phyloP scores from a whole-genome alignment of 2,113 vertebrate species.

The Atlantisia rogersi region DNA sequence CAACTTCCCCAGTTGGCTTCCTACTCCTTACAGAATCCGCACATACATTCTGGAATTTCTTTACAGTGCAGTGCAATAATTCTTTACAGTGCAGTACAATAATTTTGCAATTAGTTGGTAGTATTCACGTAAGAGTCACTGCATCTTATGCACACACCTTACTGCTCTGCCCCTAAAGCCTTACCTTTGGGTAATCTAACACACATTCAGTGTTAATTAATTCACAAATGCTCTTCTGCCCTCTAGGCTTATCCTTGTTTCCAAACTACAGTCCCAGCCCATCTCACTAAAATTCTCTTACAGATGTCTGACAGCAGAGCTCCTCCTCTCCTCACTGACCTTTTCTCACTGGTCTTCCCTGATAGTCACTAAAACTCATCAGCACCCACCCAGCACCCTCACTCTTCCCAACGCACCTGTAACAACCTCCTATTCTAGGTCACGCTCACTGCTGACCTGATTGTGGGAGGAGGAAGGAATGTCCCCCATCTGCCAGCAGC shows the following conservation, averaged over 20 bases:
- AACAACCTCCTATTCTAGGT: not conserved
- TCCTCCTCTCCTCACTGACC: not conserved
- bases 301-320: not conserved
- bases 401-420: not conserved
- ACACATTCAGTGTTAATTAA: not conserved
- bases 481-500: rapidly evolving
- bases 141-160: rapidly evolving
- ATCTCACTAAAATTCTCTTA: not conserved
- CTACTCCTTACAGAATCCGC: not conserved
- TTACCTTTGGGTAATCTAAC: not conserved
- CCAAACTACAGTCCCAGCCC: not conserved
- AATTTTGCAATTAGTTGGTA: not conserved
- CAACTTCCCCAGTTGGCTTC: not conserved
- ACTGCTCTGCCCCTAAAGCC: not conserved
- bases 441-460: rapidly evolving
- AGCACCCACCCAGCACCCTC: not conserved
- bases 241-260: not conserved
- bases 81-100: not conserved
- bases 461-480: not conserved
- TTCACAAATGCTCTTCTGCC: not conserved
- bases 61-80: not conserved
- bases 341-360: not conserved
- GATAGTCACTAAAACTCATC: not conserved
- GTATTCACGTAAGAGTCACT: not conserved
- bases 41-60: not conserved